These are phyloP conservation scores for Onthophagus taurus DNA, from an alignment of 1,140 invertebrate species.

Conservation along the genomic window DNA sequence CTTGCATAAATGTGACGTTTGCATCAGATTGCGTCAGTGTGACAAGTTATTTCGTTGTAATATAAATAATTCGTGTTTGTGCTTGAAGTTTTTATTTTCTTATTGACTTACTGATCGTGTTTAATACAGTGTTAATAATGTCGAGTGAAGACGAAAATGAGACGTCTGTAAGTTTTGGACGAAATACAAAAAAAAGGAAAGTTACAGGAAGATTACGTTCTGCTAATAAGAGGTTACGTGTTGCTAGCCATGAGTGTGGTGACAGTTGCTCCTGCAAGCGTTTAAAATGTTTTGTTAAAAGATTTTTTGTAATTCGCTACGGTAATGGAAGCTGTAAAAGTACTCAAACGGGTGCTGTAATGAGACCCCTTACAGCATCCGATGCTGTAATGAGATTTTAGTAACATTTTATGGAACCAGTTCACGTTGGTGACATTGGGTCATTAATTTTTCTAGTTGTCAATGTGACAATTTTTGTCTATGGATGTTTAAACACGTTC, in stretches of 20 bases:
- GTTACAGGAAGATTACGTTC: neutral
- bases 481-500: no score
- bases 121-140: neutral
- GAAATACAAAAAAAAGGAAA: constrained; percentile 5
- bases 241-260: constrained; percentile 1
- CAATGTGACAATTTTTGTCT: no score
- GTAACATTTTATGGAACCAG: no score
- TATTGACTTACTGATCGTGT: neutral
- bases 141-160: constrained; percentile 4
- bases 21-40: neutral
- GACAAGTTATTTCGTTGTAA: constrained; percentile 3
- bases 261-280: neutral
- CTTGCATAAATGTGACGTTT: constrained; percentile 1
- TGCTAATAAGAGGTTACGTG: neutral
- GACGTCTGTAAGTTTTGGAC: neutral
- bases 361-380: no score
- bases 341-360: no score
- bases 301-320: no score
- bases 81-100: constrained; percentile 2
- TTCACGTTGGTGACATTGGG: no score
- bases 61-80: neutral
- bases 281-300: constrained; percentile 4
- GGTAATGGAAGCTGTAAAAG: no score
- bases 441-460: no score
- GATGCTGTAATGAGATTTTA: no score